Evolutionary conservation across 2,888 invertebrate genomes (phyloP), one percentile per base, ranked within the genome.

Genomic region (Drosophila seclusa): DNA sequence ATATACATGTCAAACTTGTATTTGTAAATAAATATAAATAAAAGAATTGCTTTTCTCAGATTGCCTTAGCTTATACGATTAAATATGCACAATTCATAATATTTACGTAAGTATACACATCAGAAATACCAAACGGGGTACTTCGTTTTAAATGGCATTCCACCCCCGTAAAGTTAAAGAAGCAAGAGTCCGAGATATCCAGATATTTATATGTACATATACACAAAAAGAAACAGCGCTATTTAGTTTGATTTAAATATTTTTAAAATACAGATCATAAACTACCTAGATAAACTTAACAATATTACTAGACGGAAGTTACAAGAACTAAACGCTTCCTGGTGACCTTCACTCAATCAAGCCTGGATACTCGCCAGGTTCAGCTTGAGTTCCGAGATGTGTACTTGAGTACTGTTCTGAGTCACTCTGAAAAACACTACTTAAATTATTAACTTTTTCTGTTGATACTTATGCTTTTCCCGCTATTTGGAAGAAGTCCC

Each of bases 241-340:
- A 4, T 40, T 40, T 40, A 40, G n/a, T 1, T 10, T 40, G 4
- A 0, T 10, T 10, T 4, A 40, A 10, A 10, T n/a, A n/a, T 40
- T 40, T 40, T 10, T 40, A 40, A 40, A n/a, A n/a, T n/a, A 40
- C 40, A 40, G n/a, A 40, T 40, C n/a, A 40, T 40, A 40, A n/a
- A 1, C 10, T 40, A 31, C 4, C 4, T n/a, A 4, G 10, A n/a
- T 40, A n/a, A 36, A 2, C 36, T 36, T 16, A 16, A 36, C 7
- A 16, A 18, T 38, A 2, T 18, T 42, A 10, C 10, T 40, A 4
- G n/a, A 40, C 5, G 42, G 21, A 0, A 21, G 21, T 21, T 11
- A 21, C 5, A 2, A 11, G 40, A 42, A 21, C 11, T 21, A 42
- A 42, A 42, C 10, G 10, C 32, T 32, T 32, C 32, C 4, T 32